phyloP scores from a whole-genome alignment of 2,797 vertebrate species.

The Phataginus tricuspis region DNA sequence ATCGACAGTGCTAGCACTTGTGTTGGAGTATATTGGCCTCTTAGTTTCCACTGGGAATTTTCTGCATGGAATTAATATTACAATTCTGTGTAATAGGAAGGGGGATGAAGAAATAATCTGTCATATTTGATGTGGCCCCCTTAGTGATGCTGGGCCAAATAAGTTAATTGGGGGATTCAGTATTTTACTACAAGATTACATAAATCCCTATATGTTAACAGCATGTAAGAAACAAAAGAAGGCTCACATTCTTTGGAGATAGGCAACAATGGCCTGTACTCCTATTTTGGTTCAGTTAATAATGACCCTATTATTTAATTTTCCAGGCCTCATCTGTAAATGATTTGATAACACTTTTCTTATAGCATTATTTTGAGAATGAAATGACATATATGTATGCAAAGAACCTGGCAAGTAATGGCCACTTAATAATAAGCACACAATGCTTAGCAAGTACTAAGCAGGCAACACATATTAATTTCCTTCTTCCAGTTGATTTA shows the following conservation, averaged over 20 bases:
- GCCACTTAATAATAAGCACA: not conserved
- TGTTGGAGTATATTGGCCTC: not conserved
- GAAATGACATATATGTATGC: not conserved
- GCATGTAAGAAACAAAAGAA: not conserved
- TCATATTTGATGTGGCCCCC: not conserved
- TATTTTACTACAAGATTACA: not conserved
- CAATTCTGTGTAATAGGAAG: not conserved
- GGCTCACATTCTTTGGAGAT: accelerated
- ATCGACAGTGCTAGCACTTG: not conserved
- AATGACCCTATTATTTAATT: not conserved
- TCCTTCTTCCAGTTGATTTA: not conserved
- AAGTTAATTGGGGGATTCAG: not conserved
- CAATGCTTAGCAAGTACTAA: not conserved
- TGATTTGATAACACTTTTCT: not conserved
- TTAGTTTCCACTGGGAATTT: not conserved
- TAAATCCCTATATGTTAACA: not conserved
- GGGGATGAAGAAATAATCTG: not conserved
- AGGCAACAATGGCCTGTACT: not conserved
- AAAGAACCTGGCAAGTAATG: not conserved
- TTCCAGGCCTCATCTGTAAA: not conserved
- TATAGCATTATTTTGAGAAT: not conserved
- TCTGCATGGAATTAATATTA: not conserved
- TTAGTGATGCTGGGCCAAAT: not conserved
- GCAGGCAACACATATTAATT: not conserved
- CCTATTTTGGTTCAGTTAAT: not conserved